These are phyloP conservation scores for Drosophila quinaria DNA, from an alignment of 2,888 invertebrate genomes.

Conservation along the genomic window DNA sequence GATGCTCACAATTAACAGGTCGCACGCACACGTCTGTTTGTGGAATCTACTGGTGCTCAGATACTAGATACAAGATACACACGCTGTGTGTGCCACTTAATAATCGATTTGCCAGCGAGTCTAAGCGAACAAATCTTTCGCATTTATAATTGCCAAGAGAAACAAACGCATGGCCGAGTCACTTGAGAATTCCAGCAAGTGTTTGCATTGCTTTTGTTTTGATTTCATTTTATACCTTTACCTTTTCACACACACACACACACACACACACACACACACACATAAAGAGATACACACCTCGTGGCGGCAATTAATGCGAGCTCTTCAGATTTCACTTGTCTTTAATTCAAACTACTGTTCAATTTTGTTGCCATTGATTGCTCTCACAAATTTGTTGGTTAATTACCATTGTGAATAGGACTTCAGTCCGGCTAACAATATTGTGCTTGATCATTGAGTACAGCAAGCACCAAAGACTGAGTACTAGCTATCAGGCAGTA, in stretches of 20 bases:
- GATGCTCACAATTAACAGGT: constrained; percentile 74
- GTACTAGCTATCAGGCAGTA: constrained; percentile 3
- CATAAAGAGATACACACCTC: constrained; percentile 7
- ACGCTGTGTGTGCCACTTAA: constrained; percentile 70
- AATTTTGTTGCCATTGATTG: constrained; percentile 58
- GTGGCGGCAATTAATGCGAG: constrained; percentile 59
- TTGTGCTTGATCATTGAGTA: constrained; percentile 54
- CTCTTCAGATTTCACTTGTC: constrained; percentile 77
- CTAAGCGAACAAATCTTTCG: constrained; percentile 44
- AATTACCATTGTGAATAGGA: too few relatives aligned
- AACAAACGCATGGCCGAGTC: constrained; percentile 29
- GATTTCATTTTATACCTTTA: constrained; percentile 43
- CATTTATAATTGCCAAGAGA: constrained; percentile 35
- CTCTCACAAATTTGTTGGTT: constrained; percentile 76
- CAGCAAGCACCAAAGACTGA: constrained; percentile 17
- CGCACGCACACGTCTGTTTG: constrained; percentile 38
- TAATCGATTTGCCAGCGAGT: constrained; percentile 69
- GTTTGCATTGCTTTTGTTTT: constrained; percentile 43
- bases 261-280: constrained; percentile 1
- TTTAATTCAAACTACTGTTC: constrained; percentile 50
- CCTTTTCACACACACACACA: constrained; percentile 27
- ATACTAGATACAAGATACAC: constrained; percentile 33
- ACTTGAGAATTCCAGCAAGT: constrained; percentile 47
- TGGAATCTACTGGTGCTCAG: constrained; percentile 28
- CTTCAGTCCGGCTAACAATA: constrained; percentile 18